phyloP scores from a whole-genome alignment of 2,113 vertebrate species.

The Neoarius graeffei region DNA sequence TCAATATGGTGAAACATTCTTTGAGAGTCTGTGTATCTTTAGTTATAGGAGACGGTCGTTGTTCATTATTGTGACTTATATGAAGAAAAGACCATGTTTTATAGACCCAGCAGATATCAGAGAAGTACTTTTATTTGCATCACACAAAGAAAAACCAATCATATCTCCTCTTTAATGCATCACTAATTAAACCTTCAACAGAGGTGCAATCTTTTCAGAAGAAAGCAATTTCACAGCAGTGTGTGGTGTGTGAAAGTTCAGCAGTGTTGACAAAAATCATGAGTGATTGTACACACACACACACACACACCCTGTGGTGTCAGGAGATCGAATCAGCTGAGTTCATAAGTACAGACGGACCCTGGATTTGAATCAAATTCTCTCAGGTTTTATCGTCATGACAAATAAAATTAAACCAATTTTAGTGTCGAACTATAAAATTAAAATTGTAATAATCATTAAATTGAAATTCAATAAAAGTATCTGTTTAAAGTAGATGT shows the following conservation, averaged over 20 bases:
- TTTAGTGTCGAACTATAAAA: too few relatives aligned
- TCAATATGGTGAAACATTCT: too few relatives aligned
- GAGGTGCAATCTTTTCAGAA: not conserved
- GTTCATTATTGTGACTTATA: too few relatives aligned
- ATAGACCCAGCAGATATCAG: not conserved
- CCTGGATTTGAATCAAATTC: not conserved
- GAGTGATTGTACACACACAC: not conserved
- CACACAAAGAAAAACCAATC: not conserved
- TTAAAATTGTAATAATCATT: too few relatives aligned
- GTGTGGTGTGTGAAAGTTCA: not conserved
- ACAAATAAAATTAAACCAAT: too few relatives aligned
- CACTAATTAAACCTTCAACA: not conserved
- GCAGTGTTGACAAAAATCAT: not conserved
- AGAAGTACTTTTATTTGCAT: not conserved
- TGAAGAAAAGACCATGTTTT: too few relatives aligned
- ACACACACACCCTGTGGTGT: constrained; percentile 1
- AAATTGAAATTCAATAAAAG: too few relatives aligned
- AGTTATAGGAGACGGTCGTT: too few relatives aligned
- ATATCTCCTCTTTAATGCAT: not conserved
- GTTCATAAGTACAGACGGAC: not conserved
- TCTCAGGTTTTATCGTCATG: too few relatives aligned
- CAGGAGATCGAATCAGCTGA: not conserved
- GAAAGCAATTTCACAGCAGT: not conserved
- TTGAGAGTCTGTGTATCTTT: too few relatives aligned
- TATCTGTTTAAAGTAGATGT: too few relatives aligned